A percentile compares a stretch with the other conserved stretches of the same genome.
Conservation (phyloP, 2,113 vertebrate species). For the Clarias macrocephalus region DNA sequence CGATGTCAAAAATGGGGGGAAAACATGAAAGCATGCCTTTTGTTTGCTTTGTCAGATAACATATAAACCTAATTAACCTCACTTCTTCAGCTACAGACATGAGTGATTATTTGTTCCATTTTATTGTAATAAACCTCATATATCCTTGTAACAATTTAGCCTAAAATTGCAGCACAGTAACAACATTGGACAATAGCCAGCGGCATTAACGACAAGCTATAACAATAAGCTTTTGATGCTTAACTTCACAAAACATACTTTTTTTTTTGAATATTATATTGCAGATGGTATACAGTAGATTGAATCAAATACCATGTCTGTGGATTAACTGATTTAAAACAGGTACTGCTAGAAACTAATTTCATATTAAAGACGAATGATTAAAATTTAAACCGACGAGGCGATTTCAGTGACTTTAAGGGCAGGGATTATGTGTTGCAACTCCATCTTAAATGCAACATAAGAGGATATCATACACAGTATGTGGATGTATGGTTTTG, state of each 20-base stretch:
- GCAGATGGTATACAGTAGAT: background rate
- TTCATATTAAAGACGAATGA: background rate
- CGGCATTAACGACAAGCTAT: background rate
- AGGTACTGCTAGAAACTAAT: background rate
- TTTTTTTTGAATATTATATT: too few relatives aligned
- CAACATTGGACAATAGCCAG: background rate
- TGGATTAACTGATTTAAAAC: background rate
- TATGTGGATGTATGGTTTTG: slow-evolving; percentile 22
- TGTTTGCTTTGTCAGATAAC: background rate
- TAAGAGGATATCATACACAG: too few relatives aligned
- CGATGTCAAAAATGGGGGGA: background rate
- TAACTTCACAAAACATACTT: background rate
- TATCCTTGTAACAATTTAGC: background rate
- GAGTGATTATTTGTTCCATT: background rate
- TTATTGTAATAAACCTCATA: background rate
- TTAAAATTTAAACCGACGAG: background rate
- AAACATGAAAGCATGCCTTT: background rate
- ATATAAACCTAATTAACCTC: background rate
- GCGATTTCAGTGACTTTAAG: background rate
- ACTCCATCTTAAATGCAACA: background rate
- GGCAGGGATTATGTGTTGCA: background rate
- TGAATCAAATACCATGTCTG: background rate
- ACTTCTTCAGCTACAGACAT: background rate
- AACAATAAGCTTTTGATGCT: background rate
- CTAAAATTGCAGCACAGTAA: background rate